Conservation (phyloP, 2,113 vertebrate species). For the Tichodroma muraria region DNA sequence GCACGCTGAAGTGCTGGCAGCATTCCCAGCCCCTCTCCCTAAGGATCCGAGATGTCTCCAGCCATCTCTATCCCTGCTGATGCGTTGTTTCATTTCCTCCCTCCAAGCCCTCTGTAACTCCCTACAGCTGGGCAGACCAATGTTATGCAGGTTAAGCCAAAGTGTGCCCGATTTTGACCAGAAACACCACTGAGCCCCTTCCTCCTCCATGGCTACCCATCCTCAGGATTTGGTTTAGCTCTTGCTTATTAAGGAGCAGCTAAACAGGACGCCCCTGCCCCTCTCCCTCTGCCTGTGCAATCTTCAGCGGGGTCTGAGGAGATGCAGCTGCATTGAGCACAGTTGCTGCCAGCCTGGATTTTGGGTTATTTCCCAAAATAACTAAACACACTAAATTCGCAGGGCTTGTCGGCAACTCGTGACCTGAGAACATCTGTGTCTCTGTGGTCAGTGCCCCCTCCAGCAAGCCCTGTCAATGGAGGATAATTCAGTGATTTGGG, state of each 20-base stretch:
- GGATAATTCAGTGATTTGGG: neutral
- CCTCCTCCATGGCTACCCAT: neutral
- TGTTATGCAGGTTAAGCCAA: neutral
- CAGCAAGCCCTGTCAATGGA: neutral
- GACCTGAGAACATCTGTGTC: neutral
- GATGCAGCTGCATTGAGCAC: fast-evolving
- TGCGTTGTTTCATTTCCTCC: neutral
- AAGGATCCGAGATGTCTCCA: neutral
- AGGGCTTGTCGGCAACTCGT: neutral
- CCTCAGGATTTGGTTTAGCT: neutral
- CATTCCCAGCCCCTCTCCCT: neutral
- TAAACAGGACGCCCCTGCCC: fast-evolving
- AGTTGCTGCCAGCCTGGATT: neutral
- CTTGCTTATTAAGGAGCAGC: neutral
- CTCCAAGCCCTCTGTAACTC: neutral
- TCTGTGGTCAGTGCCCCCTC: neutral
- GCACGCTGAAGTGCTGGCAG: neutral
- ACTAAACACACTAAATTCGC: neutral
- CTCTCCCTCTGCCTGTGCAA: neutral
- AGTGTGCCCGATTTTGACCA: neutral
- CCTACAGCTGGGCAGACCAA: neutral
- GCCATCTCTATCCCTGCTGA: neutral
- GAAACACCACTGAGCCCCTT: neutral
- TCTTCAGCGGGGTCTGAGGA: neutral
- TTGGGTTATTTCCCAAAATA: neutral